phyloP scores from a whole-genome alignment of 2,113 vertebrate species.

The Bos javanicus region DNA sequence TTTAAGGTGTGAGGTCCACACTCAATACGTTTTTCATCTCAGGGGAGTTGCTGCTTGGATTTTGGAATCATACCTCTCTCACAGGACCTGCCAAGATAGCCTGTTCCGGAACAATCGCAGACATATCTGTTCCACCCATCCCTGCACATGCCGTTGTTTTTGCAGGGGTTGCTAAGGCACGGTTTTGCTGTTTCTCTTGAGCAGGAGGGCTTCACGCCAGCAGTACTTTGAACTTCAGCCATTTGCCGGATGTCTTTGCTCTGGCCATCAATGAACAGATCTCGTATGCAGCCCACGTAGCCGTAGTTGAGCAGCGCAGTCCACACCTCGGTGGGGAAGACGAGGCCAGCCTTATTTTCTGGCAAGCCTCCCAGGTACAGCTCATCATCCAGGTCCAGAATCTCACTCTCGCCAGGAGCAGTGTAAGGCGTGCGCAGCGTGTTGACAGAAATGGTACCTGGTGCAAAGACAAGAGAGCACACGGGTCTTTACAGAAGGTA shows the following conservation, averaged over 20 bases:
- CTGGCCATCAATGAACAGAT: slow-evolving; percentile 98
- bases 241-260: slow-evolving; percentile 97
- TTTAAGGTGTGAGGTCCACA: not conserved
- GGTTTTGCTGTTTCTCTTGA: slow-evolving; percentile 95
- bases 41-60: not conserved
- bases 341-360: slow-evolving; percentile 93
- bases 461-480: slow-evolving; percentile 19
- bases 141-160: slow-evolving; percentile 94
- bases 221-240: slow-evolving; percentile 94
- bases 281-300: slow-evolving; percentile 98
- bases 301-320: slow-evolving; percentile 98
- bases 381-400: slow-evolving; percentile 96
- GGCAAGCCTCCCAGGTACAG: slow-evolving; percentile 96
- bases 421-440: slow-evolving; percentile 94
- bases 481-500: not conserved
- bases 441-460: slow-evolving; percentile 97
- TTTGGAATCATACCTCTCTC: slow-evolving; percentile 90
- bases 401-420: slow-evolving; percentile 97
- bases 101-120: slow-evolving; percentile 97
- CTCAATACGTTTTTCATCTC: not conserved
- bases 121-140: slow-evolving; percentile 99
- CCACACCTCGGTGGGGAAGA: slow-evolving; percentile 98
- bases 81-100: slow-evolving; percentile 95
- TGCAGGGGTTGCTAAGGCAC: slow-evolving; percentile 97
- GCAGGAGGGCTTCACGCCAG: slow-evolving; percentile 97